A percentile compares a stretch with the other conserved stretches of the same genome.
Evolutionary conservation across 2,113 vertebrate genomes (phyloP).

Genomic region (Microtus oregoni): DNA sequence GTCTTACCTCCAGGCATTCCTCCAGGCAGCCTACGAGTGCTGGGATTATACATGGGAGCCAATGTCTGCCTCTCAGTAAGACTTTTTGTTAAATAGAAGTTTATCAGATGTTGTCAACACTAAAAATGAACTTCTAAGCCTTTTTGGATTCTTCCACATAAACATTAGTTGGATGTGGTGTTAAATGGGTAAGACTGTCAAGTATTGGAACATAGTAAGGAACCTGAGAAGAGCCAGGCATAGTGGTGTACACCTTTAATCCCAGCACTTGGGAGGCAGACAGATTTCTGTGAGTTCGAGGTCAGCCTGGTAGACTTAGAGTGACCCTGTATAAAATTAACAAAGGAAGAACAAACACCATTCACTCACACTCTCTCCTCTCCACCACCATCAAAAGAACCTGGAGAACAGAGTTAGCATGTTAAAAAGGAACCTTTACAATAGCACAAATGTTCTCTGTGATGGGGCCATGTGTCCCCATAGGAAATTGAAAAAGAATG

Average conservation of each 20-base stretch:
- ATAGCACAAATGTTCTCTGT: background rate
- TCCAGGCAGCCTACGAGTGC: background rate
- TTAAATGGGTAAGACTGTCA: background rate
- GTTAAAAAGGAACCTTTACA: background rate
- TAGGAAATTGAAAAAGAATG: background rate
- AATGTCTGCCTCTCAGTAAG: background rate
- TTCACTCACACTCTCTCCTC: too few species aligned
- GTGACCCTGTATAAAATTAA: background rate
- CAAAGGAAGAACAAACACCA: background rate
- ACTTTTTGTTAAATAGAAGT: background rate
- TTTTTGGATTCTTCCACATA: background rate
- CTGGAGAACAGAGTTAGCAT: background rate
- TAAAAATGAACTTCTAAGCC: slow-evolving; percentile 26
- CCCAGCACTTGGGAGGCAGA: background rate
- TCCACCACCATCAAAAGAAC: too few species aligned
- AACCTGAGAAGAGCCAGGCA: background rate
- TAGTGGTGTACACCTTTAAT: background rate
- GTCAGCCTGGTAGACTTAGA: background rate
- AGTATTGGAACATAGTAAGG: background rate
- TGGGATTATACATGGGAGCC: too few species aligned
- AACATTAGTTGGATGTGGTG: background rate
- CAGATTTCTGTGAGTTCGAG: background rate
- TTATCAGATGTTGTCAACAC: background rate
- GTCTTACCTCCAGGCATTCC: background rate
- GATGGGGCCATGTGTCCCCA: too few species aligned